Base-by-base conservation (phyloP, 2,888 invertebrate species). In the Phasia obesa region DNA sequence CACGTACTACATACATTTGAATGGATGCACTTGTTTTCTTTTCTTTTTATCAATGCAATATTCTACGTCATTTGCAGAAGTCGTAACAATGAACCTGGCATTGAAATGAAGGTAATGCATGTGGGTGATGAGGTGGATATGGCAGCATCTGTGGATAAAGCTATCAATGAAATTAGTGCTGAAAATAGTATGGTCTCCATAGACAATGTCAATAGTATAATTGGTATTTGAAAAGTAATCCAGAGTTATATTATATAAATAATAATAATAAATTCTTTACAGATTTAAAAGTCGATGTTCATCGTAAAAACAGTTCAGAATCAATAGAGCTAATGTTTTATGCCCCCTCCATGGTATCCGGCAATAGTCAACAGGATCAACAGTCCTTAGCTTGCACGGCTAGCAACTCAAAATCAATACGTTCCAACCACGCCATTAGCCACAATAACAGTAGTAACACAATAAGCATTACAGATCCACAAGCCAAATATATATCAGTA, bases 241-340 rank as follows among this genome's bases (percentile, higher is more conserved):
- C 11, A 42, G 2, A 42, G 15, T 1, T 2, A 17, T 38, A 2
- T 38, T 38, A 38, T 38, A 11, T 15, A 42, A 42, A 42, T 13
- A 38, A 13, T 11, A 13, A 44, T 44, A 6, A 4, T 6, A 35
- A 17, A 15, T 71, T 35, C 6, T 51, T 79, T 77, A 11, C 91
- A 95, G 97, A 97, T 93, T 93, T 97, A 86, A 97, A 97, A 93
- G 97, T 97, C 79, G 97, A 98, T 92, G 97, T 98, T 71, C 97
- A 98, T 92, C 94, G 97, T 78, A 97, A 97, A 90, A 97, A 97
- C 90, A 97, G 97, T 88, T 97, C 97, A 0, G 97, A 96, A 91
- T 97, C 97, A 84, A 96, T 96, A 86, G 95, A 96, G 89, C 95
- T 96, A 84, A 94, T 94, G 85, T 92, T 93, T 65, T 92, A 91